These are phyloP conservation scores for Brachionus angularis DNA, from an alignment of 1,140 invertebrate species.

Conservation along the genomic window DNA sequence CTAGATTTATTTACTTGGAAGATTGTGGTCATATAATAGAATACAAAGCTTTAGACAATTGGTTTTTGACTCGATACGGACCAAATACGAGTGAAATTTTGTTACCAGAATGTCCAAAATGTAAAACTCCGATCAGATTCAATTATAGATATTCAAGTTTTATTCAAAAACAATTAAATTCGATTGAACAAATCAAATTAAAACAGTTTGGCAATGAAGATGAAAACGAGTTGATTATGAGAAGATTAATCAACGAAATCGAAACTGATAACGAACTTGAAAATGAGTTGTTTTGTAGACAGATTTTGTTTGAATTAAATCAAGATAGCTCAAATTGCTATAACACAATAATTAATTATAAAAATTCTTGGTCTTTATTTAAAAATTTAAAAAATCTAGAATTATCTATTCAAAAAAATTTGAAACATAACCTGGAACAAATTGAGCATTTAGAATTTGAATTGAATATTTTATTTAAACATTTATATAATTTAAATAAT, in stretches of 20 bases:
- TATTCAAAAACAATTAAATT: conserved; percentile 14
- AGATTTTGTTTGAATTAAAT: too few relatives aligned
- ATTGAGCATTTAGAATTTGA: too few relatives aligned
- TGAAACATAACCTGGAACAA: too few relatives aligned
- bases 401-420: too few relatives aligned
- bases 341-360: too few relatives aligned
- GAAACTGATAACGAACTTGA: background rate
- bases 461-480: too few relatives aligned
- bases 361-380: too few relatives aligned
- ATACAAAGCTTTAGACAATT: conserved; percentile 60
- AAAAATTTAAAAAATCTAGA: too few relatives aligned
- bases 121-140: conserved; percentile 64
- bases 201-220: conserved; percentile 5
- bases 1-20: conserved; percentile 61
- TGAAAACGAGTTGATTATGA: background rate
- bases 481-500: too few relatives aligned
- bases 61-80: conserved; percentile 56
- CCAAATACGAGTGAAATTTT: conserved; percentile 52
- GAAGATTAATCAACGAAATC: conserved; percentile 3
- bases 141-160: conserved; percentile 52
- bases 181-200: conserved; percentile 24
- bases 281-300: too few relatives aligned
- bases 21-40: conserved; percentile 67
- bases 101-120: conserved; percentile 65
- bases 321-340: too few relatives aligned